Evolutionary conservation across 2,888 invertebrate species (phyloP).

Genomic region (Morpho deidamia): DNA sequence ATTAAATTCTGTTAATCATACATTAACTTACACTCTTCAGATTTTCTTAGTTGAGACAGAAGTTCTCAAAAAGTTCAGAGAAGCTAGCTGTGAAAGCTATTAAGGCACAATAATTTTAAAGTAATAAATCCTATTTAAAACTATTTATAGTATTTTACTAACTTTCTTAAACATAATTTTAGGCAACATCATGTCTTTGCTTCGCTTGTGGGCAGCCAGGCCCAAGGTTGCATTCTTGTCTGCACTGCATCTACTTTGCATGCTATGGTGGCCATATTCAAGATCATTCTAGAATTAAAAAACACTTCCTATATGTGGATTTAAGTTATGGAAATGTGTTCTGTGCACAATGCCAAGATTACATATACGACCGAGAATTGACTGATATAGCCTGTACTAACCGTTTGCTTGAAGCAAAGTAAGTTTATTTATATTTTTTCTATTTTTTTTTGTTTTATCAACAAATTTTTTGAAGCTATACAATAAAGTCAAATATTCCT

Average conservation of each 20-base stretch:
- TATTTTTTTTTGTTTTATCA: not conserved
- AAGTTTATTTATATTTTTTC: slow-evolving; percentile 31
- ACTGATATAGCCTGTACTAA: slow-evolving; percentile 76
- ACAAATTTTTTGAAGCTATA: no score
- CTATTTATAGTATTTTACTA: not conserved
- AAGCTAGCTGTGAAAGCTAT: no score
- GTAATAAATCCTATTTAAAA: no score
- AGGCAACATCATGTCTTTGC: slow-evolving; percentile 90
- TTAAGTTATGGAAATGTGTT: slow-evolving; percentile 92
- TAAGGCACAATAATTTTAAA: no score
- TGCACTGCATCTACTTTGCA: slow-evolving; percentile 96
- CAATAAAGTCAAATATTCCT: no score
- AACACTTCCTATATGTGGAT: slow-evolving; percentile 92
- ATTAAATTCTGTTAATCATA: no score
- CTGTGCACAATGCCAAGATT: slow-evolving; percentile 94
- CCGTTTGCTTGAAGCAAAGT: slow-evolving; percentile 77
- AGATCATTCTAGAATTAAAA: slow-evolving; percentile 88
- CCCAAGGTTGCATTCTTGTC: slow-evolving; percentile 89
- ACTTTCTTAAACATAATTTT: slow-evolving; percentile 37
- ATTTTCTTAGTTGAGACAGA: no score
- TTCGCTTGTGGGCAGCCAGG: slow-evolving; percentile 88
- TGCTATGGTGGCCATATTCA: slow-evolving; percentile 93
- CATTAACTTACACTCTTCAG: no score
- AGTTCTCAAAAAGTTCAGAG: no score
- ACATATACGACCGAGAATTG: slow-evolving; percentile 90